Evolutionary conservation across 2,888 invertebrate genomes (phyloP).

Genomic region (Nemurella pictetii): DNA sequence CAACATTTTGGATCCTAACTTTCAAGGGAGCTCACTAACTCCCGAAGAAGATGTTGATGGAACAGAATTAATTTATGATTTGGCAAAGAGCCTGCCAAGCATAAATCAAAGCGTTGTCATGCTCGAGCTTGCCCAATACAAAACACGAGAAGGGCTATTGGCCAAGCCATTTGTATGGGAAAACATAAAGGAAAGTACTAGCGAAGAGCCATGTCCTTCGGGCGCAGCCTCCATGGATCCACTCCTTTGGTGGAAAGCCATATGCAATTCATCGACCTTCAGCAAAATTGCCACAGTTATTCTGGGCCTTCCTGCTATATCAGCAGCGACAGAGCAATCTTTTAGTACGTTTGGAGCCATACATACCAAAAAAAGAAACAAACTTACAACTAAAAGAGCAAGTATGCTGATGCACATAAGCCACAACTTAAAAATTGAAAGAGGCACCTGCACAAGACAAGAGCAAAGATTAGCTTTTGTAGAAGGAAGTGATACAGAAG

Average conservation of each 20-base stretch:
- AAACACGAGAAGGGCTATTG: slow-evolving; percentile 10
- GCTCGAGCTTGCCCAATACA: slow-evolving; percentile 22
- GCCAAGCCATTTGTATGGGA: slow-evolving; percentile 1
- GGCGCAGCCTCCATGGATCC: slow-evolving; percentile 40
- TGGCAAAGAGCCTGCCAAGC: slow-evolving; percentile 7
- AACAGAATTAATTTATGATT: background rate
- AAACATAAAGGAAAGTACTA: background rate
- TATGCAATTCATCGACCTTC: slow-evolving; percentile 42
- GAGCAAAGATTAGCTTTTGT: too few species aligned
- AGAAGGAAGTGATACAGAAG: too few species aligned
- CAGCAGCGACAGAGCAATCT: slow-evolving; percentile 45
- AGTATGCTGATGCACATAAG: slow-evolving; percentile 43
- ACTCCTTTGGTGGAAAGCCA: slow-evolving; percentile 43
- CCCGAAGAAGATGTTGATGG: slow-evolving; percentile 18
- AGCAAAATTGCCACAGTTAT: slow-evolving; percentile 43
- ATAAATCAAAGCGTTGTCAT: slow-evolving; percentile 37
- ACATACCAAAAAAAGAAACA: slow-evolving; percentile 45
- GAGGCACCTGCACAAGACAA: too few species aligned
- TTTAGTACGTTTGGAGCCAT: slow-evolving; percentile 46
- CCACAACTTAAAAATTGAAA: slow-evolving; percentile 36
- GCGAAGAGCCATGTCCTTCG: too few species aligned
- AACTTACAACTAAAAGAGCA: slow-evolving; percentile 43
- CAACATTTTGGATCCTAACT: slow-evolving; percentile 44
- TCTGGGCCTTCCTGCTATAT: slow-evolving; percentile 43
- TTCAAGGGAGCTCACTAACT: slow-evolving; percentile 37